Evolutionary conservation across 2,888 invertebrate genomes (phyloP).

Genomic region (Rhingia campestris): DNA sequence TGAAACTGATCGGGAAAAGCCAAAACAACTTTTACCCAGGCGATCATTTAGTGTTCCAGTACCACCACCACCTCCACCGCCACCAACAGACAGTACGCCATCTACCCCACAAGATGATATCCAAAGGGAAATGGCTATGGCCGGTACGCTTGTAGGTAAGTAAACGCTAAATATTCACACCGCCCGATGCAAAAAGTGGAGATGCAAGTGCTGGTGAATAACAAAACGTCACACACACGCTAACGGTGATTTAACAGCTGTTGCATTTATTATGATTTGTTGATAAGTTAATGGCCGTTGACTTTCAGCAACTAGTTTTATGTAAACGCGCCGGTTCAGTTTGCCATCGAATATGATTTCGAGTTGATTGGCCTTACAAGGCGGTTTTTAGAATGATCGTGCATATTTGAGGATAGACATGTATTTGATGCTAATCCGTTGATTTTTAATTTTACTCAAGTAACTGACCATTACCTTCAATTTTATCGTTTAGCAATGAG

Average conservation of each 20-base stretch:
- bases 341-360: slow-evolving; percentile 3
- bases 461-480: neutral
- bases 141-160: slow-evolving; percentile 78
- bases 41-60: slow-evolving; percentile 79
- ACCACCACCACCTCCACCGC: slow-evolving; percentile 83
- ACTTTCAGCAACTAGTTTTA: slow-evolving; percentile 28
- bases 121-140: slow-evolving; percentile 78
- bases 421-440: neutral
- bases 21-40: slow-evolving; percentile 68
- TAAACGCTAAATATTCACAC: neutral
- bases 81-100: slow-evolving; percentile 80
- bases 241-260: neutral
- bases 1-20: slow-evolving; percentile 76
- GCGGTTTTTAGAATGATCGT: neutral
- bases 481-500: slow-evolving; percentile 77
- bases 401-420: neutral
- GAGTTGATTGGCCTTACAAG: slow-evolving; percentile 21
- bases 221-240: neutral
- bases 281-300: slow-evolving; percentile 29
- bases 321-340: neutral
- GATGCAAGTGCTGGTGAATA: neutral
- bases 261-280: neutral
- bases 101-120: slow-evolving; percentile 78
- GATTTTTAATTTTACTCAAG: neutral
- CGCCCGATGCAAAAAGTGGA: neutral